These are phyloP conservation scores for Nothoprocta pentlandii DNA, from an alignment of 2,113 vertebrate species.

Conservation along the genomic window DNA sequence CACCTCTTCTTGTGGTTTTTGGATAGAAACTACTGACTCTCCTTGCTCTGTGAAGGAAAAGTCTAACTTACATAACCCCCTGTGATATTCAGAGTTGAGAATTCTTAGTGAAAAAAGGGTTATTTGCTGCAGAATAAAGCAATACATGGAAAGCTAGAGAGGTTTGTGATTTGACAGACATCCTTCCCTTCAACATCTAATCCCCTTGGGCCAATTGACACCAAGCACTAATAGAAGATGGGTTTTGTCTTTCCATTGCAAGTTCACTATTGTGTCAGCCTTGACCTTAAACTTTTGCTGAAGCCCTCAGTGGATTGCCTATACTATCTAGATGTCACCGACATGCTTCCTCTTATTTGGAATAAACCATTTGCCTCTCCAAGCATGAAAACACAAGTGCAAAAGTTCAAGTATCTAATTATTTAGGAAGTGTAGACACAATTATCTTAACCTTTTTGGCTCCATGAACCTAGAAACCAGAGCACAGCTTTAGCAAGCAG, in stretches of 20 bases:
- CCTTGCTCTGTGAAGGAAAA: not conserved
- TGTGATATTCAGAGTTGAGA: not conserved
- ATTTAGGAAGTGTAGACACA: not conserved
- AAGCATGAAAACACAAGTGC: not conserved
- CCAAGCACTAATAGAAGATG: not conserved
- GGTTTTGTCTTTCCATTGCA: not conserved
- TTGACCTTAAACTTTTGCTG: not conserved
- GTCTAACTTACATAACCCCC: not conserved
- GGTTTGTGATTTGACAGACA: not conserved
- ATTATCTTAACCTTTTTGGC: not conserved
- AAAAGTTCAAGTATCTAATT: not conserved
- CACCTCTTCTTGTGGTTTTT: not conserved
- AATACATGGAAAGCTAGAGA: not conserved
- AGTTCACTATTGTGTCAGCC: not conserved
- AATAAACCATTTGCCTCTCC: not conserved
- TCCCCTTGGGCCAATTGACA: not conserved
- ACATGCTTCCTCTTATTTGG: not conserved
- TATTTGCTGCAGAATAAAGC: not conserved
- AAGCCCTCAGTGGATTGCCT: not conserved
- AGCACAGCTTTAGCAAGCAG: not conserved
- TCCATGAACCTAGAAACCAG: not conserved
- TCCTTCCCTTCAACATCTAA: not conserved
- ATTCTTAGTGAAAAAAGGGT: not conserved
- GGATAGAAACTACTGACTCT: not conserved
- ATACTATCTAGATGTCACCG: not conserved